Evolutionary conservation across 2,797 vertebrate genomes (phyloP), one percentile per base, ranked within the genome.

Genomic region (Lacerta viridis): DNA sequence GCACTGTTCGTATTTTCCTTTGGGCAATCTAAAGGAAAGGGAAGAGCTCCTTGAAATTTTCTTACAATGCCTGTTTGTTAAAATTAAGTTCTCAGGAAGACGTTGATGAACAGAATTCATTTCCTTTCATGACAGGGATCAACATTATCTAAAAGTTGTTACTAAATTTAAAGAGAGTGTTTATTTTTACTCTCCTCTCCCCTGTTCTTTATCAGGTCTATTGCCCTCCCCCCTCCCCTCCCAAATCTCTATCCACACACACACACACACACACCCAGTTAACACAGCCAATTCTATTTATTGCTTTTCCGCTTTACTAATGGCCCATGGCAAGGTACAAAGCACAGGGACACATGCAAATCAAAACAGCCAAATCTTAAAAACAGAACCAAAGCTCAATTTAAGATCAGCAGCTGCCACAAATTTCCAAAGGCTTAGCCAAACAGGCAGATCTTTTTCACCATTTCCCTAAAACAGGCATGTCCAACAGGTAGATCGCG

Each of bases 1-100:
- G 66, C 2, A 6, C 23, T 27, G 33, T 64, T 83, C n/a, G 55
- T 15, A 36, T 74, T 87, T 90, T 86, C 89, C 33, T 89, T n/a
- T 79, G 72, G 25, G 94, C 33, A 33, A 61, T 7, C 46, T 64
- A 71, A 43, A 71, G 68, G 27, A n/a, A 50, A 10, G 17, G 23
- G 9, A 66, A 50, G 15, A 20, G 4, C 11, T 64, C 29, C 27
- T 46, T 83, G 8, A 82, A 17, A 41, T 43, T 66, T 36, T 36
- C 33, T 25, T n/a, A 15, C 36, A 43, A 43, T 18, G 20, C 25
- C 64, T 46, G 27, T 69, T 83, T 18, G 39, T 25, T 83, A 15
- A 43, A 69, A 43, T 68, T 46, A 74, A 23, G 7, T 68, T 69
- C 6, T 9, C 13, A 29, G 43, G 39, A 68, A 83, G 64, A 29